Evolutionary conservation across 2,888 invertebrate genomes (phyloP).

Genomic region (Frankliniella fusca): DNA sequence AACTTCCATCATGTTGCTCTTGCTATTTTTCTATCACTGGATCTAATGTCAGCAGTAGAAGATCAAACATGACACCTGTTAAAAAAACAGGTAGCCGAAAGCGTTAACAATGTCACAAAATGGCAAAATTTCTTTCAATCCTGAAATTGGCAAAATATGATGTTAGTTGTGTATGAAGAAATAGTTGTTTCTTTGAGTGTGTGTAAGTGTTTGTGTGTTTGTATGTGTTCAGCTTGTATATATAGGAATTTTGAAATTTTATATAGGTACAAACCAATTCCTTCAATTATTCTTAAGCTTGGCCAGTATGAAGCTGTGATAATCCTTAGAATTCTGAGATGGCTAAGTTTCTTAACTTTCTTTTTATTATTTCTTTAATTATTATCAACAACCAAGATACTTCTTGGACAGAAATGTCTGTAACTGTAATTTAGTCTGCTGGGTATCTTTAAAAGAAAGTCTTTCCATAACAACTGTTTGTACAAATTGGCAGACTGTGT

Average conservation of each 20-base stretch:
- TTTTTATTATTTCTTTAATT: not conserved
- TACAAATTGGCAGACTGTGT: not conserved
- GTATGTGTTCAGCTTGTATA: not conserved
- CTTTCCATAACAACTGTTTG: no score
- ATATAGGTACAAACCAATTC: not conserved
- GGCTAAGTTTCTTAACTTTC: not conserved
- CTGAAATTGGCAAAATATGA: not conserved
- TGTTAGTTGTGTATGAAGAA: not conserved
- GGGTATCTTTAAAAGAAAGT: not conserved
- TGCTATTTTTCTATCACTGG: conserved; percentile 54
- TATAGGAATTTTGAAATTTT: not conserved
- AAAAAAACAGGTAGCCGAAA: not conserved
- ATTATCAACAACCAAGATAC: not conserved
- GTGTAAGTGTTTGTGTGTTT: no score
- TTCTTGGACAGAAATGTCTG: not conserved
- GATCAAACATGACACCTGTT: conserved; percentile 18
- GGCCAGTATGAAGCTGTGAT: conserved; percentile 16
- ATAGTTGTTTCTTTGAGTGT: no score
- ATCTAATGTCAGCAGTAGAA: conserved; percentile 33
- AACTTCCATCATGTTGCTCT: conserved; percentile 71
- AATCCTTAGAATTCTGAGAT: conserved; percentile 7
- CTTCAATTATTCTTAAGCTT: conserved; percentile 15
- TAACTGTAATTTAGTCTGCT: not conserved
- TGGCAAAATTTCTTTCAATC: not conserved
- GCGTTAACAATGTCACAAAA: not conserved